Conservation (phyloP, 2,797 vertebrate species). For the Pseudochirops corinnae region DNA sequence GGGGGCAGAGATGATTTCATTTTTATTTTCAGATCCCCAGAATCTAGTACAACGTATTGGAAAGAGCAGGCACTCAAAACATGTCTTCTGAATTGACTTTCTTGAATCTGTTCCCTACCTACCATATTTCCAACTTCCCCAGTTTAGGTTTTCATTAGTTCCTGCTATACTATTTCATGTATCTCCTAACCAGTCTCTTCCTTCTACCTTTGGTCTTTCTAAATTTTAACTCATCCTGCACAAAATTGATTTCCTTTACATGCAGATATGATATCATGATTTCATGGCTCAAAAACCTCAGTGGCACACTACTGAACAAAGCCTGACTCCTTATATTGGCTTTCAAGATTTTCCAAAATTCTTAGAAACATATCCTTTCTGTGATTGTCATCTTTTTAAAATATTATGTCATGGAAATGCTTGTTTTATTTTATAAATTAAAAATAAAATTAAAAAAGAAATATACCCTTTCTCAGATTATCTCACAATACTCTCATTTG, state of each 20-base stretch:
- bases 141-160: neutral
- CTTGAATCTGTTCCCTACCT: neutral
- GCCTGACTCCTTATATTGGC: too few relatives aligned
- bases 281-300: neutral
- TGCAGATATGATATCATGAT: neutral
- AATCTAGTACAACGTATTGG: neutral
- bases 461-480: neutral
- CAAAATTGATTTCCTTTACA: neutral
- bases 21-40: neutral
- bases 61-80: neutral
- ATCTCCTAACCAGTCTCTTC: neutral
- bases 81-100: neutral
- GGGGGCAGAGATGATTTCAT: neutral
- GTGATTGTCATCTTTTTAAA: neutral
- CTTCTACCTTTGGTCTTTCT: neutral
- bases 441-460: neutral
- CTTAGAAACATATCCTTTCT: neutral
- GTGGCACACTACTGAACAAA: neutral
- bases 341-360: neutral
- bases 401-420: neutral
- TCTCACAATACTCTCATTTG: neutral
- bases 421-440: neutral
- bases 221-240: neutral
- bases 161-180: neutral
- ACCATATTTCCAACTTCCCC: neutral